Evolutionary conservation across 2,888 invertebrate genomes (phyloP).

Genomic region (Galerucella nymphaeae): DNA sequence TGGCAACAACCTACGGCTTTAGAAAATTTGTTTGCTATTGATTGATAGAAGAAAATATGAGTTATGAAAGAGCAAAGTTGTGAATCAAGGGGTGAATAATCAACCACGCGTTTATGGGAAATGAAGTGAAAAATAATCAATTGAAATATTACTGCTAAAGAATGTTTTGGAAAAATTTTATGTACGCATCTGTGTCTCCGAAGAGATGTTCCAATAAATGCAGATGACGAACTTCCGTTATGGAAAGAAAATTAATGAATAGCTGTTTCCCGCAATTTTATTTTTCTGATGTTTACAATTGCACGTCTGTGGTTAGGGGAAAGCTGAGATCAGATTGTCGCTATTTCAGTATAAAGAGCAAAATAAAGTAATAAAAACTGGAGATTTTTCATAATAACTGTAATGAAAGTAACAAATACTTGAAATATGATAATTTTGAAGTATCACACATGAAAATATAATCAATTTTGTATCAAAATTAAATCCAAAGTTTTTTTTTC

Average conservation of each 20-base stretch:
- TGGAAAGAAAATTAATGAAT: slow-evolving; percentile 14
- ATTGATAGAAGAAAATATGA: no score
- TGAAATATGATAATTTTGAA: neutral
- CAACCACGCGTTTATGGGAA: no score
- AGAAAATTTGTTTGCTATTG: no score
- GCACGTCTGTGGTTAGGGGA: neutral
- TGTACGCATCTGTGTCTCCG: neutral
- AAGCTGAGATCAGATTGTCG: slow-evolving; percentile 7
- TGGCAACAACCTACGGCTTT: no score
- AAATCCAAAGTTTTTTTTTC: no score
- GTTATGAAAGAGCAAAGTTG: no score
- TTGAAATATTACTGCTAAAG: no score
- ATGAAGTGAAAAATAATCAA: no score
- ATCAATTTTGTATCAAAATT: no score
- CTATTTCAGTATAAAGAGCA: neutral
- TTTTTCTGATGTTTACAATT: slow-evolving; percentile 9
- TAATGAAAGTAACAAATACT: neutral
- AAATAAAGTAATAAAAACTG: neutral
- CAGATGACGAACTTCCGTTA: slow-evolving; percentile 25
- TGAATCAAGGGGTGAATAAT: no score
- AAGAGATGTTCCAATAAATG: slow-evolving; percentile 26
- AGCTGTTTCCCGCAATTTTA: slow-evolving; percentile 11
- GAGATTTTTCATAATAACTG: neutral
- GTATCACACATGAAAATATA: neutral
- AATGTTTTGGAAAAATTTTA: neutral